Conservation (phyloP, 1,140 invertebrate species). For the Cardiocondyla obscurior region DNA sequence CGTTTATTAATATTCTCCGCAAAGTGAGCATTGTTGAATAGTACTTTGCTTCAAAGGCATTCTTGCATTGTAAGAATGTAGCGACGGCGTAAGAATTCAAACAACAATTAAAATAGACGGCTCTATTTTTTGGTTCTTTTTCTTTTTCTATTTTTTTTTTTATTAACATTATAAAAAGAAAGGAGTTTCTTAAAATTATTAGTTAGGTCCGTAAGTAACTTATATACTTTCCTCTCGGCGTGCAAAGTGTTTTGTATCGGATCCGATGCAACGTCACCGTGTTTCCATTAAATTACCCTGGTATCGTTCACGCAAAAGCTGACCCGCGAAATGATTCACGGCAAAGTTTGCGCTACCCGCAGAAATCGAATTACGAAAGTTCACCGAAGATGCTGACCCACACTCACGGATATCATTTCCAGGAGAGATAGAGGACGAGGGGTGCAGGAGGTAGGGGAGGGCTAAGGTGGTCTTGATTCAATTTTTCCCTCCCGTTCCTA, state of each 20-base stretch:
- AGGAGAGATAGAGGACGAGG: not conserved
- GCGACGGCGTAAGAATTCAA: conserved; percentile 15
- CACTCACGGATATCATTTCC: conserved; percentile 11
- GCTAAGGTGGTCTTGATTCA: not conserved
- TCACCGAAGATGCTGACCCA: not conserved
- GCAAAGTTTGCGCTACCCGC: conserved; percentile 8
- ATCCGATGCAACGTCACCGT: not conserved
- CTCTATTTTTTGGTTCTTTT: too few species aligned
- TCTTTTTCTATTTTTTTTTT: too few species aligned
- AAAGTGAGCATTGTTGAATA: conserved; percentile 15
- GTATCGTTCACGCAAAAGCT: not conserved
- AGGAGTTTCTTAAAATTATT: too few species aligned
- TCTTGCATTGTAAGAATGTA: conserved; percentile 32
- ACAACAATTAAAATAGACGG: conserved; percentile 35
- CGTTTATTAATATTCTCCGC: conserved; percentile 29
- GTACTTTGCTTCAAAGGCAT: conserved; percentile 31
- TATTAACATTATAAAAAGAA: too few species aligned
- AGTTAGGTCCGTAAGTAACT: too few species aligned
- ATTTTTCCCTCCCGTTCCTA: not conserved
- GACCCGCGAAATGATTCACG: conserved; percentile 14
- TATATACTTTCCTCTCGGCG: too few species aligned
- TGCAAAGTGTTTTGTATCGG: not conserved
- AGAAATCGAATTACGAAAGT: conserved; percentile 35
- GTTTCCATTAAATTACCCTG: not conserved
- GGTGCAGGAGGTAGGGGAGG: not conserved